Base-by-base conservation (phyloP, 1,140 invertebrate species). In the Scaptomyza pallida region DNA sequence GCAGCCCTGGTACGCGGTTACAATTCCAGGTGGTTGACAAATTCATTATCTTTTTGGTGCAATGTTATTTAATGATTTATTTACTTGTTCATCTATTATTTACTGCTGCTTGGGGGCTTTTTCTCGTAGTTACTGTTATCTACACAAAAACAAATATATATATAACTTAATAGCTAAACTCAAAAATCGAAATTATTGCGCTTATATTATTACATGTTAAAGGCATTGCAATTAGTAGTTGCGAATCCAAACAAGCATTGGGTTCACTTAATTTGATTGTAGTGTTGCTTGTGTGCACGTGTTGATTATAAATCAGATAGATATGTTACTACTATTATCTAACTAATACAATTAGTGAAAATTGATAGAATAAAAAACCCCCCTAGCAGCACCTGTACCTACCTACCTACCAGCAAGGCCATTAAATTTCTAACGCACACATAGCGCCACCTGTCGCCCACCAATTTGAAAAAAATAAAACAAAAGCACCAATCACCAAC, bases 41-140 rank as follows among this genome's bases (percentile, higher is more conserved):
- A 45, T 65, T 57, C 19, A 57, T 71, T 65, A 65, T 71, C n/a
- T n/a, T 51, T 65, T 51, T 52, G n/a, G 13, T 33, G 33, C 35
- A 67, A 55, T 59, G 41, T 48, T 60, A 67, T 67, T 37, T 33
- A 54, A 60, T 67, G 63, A 67, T 72, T 72, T 72, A 67, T 67
- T 47, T 67, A 51, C 21, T 43, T 60, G 54, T 48, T 52, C 40
- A 65, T 57, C 30, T 35, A 51, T 43, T 67, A 30, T 41, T 33
- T 55, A 45, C 30, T 13, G 17, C 15, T 30, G n/a, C 12, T 37
- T 17, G 15, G 69, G 69, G 62, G 21, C 52, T 67, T 72, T 72
- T 72, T 67, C 35, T 30, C n/a, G 23, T 10, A 0, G 9, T 9
- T 33, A 13, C 37, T 45, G 62, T 44, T 64, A 64, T 71, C 50